phyloP scores from a whole-genome alignment of 2,113 vertebrate species.

The Arvicanthis niloticus region DNA sequence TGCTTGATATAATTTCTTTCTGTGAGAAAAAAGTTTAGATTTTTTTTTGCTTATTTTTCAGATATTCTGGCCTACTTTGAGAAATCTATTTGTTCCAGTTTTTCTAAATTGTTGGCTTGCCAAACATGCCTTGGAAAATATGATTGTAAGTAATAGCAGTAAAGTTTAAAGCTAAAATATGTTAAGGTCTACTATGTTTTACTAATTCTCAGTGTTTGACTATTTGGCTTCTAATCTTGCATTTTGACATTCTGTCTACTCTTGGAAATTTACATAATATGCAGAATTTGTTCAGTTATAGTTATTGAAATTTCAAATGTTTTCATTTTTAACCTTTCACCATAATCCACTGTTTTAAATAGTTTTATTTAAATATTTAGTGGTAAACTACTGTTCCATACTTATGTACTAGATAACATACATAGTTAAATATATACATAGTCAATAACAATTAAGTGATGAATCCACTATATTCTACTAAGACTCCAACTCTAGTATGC shows the following conservation, averaged over 20 bases:
- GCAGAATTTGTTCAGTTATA: neutral
- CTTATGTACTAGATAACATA: neutral
- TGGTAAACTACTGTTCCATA: neutral
- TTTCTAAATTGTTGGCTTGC: constrained; percentile 95
- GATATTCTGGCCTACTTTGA: constrained; percentile 91
- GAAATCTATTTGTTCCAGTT: constrained; percentile 92
- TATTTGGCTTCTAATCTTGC: neutral
- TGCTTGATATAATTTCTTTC: neutral
- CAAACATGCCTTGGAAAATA: constrained; percentile 92
- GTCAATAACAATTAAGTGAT: neutral
- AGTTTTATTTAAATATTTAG: constrained; percentile 20
- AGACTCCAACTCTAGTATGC: neutral
- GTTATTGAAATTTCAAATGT: neutral
- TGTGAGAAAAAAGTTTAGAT: constrained; percentile 48
- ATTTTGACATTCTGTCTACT: neutral
- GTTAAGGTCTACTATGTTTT: neutral
- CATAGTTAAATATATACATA: neutral
- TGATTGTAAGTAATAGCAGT: constrained; percentile 90
- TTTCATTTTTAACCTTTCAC: neutral
- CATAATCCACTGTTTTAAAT: neutral
- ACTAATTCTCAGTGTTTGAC: neutral
- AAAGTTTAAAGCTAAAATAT: neutral
- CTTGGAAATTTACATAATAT: neutral
- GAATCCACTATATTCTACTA: neutral
- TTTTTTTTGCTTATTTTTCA: constrained; percentile 81